These are phyloP conservation scores for Troides aeacus DNA, from an alignment of 2,888 invertebrate genomes.

Conservation along the genomic window DNA sequence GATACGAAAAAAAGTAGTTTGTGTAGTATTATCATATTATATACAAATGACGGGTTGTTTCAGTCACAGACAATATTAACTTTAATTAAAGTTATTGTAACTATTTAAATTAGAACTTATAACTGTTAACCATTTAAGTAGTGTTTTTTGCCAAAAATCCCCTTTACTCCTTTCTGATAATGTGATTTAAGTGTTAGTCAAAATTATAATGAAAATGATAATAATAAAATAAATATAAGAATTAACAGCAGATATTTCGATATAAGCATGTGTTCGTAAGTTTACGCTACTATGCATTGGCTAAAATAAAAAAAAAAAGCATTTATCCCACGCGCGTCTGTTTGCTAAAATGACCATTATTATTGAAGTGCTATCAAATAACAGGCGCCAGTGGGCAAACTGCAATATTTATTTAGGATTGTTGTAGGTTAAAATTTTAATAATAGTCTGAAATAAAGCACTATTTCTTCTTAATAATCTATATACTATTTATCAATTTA, in stretches of 20 bases:
- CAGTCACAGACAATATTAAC: no score
- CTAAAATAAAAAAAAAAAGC: not conserved
- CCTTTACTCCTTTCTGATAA: no score
- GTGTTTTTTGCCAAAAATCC: no score
- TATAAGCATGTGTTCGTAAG: not conserved
- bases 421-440: slow-evolving; percentile 27
- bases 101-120: no score
- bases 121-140: no score
- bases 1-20: no score
- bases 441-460: not conserved
- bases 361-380: slow-evolving; percentile 52
- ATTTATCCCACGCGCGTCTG: slow-evolving; percentile 20
- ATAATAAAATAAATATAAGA: not conserved
- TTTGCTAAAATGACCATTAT: slow-evolving; percentile 38
- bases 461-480: not conserved
- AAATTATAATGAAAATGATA: no score
- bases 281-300: not conserved
- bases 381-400: slow-evolving; percentile 76
- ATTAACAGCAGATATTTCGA: not conserved
- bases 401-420: slow-evolving; percentile 68
- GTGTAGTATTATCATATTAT: no score
- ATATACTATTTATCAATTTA: not conserved
- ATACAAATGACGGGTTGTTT: no score
- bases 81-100: no score
- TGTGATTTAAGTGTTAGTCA: no score